phyloP scores from a whole-genome alignment of 2,113 vertebrate species.

The Phoxinus phoxinus region DNA sequence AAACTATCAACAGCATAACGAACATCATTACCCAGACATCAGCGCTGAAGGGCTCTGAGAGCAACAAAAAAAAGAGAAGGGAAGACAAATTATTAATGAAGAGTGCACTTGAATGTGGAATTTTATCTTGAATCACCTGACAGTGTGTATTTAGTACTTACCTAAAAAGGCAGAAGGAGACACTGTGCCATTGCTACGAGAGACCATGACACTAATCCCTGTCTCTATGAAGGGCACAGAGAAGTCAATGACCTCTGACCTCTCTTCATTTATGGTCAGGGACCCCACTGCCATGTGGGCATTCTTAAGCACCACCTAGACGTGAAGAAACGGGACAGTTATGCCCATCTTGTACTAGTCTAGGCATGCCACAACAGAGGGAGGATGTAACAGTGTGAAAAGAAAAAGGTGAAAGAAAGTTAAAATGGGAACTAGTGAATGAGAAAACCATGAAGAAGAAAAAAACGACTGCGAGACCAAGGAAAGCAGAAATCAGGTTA shows the following conservation, averaged over 20 bases:
- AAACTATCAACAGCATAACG: constrained; percentile 97
- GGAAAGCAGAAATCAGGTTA: constrained; percentile 41
- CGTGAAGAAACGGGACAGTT: constrained; percentile 1
- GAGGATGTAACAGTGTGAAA: constrained; percentile 20
- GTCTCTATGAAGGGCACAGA: constrained; percentile 99
- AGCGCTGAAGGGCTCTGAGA: constrained; percentile 95
- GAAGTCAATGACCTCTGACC: constrained; percentile 98
- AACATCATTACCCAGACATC: constrained; percentile 99
- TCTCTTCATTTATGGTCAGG: constrained; percentile 96
- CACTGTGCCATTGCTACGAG: constrained; percentile 97
- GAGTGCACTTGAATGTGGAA: constrained; percentile 42
- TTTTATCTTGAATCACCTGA: constrained; percentile 43
- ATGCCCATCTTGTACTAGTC: neutral
- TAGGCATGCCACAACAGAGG: constrained; percentile 12
- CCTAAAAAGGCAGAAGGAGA: constrained; percentile 98
- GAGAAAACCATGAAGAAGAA: neutral
- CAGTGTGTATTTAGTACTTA: constrained; percentile 67
- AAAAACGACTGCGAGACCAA: neutral
- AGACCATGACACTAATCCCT: constrained; percentile 98
- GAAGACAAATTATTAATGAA: constrained; percentile 25
- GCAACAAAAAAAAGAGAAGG: constrained; percentile 44
- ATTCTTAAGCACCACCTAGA: constrained; percentile 93
- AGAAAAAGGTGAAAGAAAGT: neutral
- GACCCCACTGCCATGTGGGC: constrained; percentile 99
- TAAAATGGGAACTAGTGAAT: neutral